A percentile compares a stretch with the other conserved stretches of the same genome.
Conservation (phyloP, 2,797 vertebrate genomes). For the Basileuterus tristriatus region DNA sequence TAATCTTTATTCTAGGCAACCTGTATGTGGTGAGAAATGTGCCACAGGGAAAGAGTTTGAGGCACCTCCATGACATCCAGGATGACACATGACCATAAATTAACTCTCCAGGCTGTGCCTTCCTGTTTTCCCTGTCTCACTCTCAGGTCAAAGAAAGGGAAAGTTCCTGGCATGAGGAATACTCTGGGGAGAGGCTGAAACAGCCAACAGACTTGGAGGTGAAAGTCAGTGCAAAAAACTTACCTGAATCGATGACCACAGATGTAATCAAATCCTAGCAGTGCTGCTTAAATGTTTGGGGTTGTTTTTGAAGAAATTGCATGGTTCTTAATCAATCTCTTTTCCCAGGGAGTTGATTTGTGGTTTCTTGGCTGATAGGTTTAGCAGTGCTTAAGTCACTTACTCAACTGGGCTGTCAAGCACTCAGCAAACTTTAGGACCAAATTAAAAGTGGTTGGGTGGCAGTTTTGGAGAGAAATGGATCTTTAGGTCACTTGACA, state of each 20-base stretch:
- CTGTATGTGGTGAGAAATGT: neutral
- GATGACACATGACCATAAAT: neutral
- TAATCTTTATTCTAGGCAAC: neutral
- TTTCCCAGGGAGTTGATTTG: neutral
- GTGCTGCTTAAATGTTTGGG: neutral
- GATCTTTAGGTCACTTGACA: neutral
- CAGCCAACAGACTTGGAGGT: neutral
- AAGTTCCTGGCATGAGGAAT: neutral
- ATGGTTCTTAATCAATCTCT: neutral
- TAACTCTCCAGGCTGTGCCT: neutral
- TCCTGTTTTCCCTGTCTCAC: rapidly evolving
- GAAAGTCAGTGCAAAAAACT: neutral
- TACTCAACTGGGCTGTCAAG: neutral
- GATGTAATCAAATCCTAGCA: neutral
- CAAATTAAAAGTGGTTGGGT: neutral
- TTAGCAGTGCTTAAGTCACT: neutral
- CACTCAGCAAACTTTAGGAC: neutral
- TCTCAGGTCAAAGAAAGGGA: neutral
- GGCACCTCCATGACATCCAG: neutral
- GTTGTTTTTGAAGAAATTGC: neutral
- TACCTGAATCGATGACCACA: neutral
- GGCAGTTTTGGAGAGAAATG: neutral
- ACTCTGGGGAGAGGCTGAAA: neutral
- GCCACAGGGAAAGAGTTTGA: neutral
- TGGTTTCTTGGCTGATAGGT: neutral